Evolutionary conservation across 2,888 invertebrate species (phyloP).

Genomic region (Mesoligia furuncula): DNA sequence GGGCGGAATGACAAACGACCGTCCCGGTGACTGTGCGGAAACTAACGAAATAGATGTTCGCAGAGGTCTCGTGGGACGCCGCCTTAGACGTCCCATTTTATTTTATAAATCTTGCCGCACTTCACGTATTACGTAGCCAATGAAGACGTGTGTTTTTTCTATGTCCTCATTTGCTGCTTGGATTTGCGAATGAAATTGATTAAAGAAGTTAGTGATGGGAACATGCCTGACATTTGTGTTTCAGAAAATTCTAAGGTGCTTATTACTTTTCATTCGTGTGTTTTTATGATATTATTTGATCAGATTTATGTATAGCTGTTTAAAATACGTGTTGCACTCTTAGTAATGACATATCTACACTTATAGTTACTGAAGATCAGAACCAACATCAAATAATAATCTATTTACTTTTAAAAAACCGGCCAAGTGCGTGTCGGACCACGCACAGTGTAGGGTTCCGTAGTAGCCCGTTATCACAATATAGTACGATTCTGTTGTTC

Average conservation of each 20-base stretch:
- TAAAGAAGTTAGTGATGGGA: constrained; percentile 1
- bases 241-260: background rate
- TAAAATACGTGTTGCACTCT: background rate
- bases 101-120: constrained; percentile 65
- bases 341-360: background rate
- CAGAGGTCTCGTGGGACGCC: constrained; percentile 66
- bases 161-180: constrained; percentile 43
- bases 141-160: constrained; percentile 51
- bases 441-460: too few relatives aligned
- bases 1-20: constrained; percentile 82
- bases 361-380: background rate
- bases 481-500: too few relatives aligned
- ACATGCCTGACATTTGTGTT: constrained; percentile 15
- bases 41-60: constrained; percentile 78
- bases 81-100: constrained; percentile 61
- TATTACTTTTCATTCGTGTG: background rate
- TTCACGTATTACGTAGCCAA: constrained; percentile 61
- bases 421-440: too few relatives aligned
- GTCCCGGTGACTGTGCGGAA: constrained; percentile 79
- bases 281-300: background rate
- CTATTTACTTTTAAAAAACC: constrained; percentile 6
- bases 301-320: background rate
- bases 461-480: too few relatives aligned
- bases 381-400: background rate
- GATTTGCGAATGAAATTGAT: constrained; percentile 46